phyloP scores from a whole-genome alignment of 2,888 invertebrate species.

The Euplexia lucipara region DNA sequence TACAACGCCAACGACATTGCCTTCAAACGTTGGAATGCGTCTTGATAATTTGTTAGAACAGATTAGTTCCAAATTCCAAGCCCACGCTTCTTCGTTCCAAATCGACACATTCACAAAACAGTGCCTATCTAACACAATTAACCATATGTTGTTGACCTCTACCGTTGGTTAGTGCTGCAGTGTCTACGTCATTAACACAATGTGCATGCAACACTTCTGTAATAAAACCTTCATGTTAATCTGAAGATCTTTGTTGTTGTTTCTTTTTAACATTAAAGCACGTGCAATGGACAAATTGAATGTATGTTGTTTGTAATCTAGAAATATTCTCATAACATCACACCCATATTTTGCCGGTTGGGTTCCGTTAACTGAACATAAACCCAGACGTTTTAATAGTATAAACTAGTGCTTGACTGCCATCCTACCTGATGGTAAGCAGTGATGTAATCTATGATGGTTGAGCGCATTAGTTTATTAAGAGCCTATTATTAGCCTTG shows the following conservation, averaged over 20 bases:
- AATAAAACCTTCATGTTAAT: constrained; percentile 35
- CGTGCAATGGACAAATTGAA: too few relatives aligned
- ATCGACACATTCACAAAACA: constrained; percentile 38
- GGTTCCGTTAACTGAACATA: too few relatives aligned
- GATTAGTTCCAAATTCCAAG: constrained; percentile 27
- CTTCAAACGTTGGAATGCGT: constrained; percentile 13
- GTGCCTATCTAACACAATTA: constrained; percentile 49
- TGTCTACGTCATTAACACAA: constrained; percentile 35
- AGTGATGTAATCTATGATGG: too few relatives aligned
- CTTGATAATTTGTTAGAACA: constrained; percentile 30
- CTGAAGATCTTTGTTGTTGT: constrained; percentile 10
- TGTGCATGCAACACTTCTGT: constrained; percentile 20
- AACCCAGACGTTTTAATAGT: too few relatives aligned
- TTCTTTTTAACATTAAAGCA: neutral
- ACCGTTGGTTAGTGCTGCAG: constrained; percentile 45
- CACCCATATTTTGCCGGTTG: too few relatives aligned
- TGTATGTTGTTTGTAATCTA: too few relatives aligned
- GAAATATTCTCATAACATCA: too few relatives aligned
- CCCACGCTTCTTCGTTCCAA: constrained; percentile 25
- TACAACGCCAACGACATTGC: constrained; percentile 2
- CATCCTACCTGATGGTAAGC: too few relatives aligned
- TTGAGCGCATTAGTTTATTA: too few relatives aligned
- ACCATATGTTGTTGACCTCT: constrained; percentile 54
- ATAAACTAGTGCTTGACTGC: too few relatives aligned
- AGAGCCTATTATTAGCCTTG: too few relatives aligned